Conservation (phyloP, 64 coral and sea anemone species). For the Catalaphyllia jardinei region DNA sequence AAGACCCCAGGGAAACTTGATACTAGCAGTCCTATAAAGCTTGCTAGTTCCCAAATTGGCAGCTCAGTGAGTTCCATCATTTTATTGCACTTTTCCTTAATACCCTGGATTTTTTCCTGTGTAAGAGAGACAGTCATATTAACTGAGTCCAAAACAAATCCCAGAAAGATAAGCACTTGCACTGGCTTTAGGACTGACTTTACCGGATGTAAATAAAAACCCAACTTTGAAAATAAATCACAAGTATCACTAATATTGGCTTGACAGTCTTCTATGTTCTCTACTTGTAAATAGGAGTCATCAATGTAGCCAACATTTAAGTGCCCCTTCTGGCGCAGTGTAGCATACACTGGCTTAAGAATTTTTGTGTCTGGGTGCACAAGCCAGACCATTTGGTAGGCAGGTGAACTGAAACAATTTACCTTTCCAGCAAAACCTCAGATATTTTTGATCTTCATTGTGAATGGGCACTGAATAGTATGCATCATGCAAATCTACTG, state of each 20-base stretch:
- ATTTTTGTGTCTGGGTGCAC: too few species aligned
- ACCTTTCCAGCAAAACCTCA: too few species aligned
- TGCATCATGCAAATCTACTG: too few species aligned
- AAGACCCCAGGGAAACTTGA: slow-evolving; percentile 41
- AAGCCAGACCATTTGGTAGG: too few species aligned
- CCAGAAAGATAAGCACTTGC: slow-evolving; percentile 34
- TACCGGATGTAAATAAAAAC: neutral
- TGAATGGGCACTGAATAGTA: too few species aligned
- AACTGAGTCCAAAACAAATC: slow-evolving; percentile 40
- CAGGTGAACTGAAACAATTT: too few species aligned
- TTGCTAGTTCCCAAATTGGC: neutral
- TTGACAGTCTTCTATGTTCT: slow-evolving; percentile 28
- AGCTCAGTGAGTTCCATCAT: neutral
- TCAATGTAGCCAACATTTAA: too few species aligned
- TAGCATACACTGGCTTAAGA: slow-evolving; percentile 28
- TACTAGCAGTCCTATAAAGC: slow-evolving; percentile 8
- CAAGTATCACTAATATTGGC: slow-evolving; percentile 17
- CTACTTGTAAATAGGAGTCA: neutral
- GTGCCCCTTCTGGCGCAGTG: too few species aligned
- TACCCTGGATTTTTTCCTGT: neutral
- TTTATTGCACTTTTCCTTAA: slow-evolving; percentile 11
- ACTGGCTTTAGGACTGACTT: slow-evolving; percentile 4
- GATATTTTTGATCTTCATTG: too few species aligned
- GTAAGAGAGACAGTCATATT: slow-evolving; percentile 51
- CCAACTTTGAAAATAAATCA: slow-evolving; percentile 32